Evolutionary conservation across 2,888 invertebrate species (phyloP).

Genomic region (Sepioteuthis lessoniana): DNA sequence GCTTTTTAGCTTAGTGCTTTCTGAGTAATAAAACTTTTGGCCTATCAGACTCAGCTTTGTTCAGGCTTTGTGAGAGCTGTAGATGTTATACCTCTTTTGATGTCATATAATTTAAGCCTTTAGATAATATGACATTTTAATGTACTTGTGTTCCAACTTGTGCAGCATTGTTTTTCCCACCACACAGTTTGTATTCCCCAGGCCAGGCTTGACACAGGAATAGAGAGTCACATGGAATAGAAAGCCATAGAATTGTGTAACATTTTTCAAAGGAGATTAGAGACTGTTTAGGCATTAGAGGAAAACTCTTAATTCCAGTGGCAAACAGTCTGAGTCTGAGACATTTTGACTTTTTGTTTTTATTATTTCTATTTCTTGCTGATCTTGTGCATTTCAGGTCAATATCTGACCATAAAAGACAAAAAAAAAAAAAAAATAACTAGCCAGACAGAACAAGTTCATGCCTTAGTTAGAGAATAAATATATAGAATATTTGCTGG

Average conservation of each 20-base stretch:
- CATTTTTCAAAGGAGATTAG: constrained; percentile 1
- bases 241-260: not conserved
- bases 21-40: not conserved
- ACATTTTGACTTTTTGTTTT: not conserved
- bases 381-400: not conserved
- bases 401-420: not conserved
- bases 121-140: constrained; percentile 21
- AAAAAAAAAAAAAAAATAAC: not conserved
- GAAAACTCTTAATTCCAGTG: not conserved
- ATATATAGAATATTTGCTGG: too few relatives aligned
- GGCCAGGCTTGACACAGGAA: not conserved
- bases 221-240: not conserved
- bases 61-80: not conserved
- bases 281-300: not conserved
- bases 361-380: not conserved
- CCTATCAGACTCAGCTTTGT: not conserved
- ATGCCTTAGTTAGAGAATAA: too few relatives aligned
- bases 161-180: not conserved
- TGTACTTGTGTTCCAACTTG: not conserved
- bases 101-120: constrained; percentile 4
- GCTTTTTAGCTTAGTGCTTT: not conserved
- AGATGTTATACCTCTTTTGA: constrained; percentile 11
- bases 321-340: constrained; percentile 17
- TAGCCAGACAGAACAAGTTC: not conserved
- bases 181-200: not conserved